phyloP scores from a whole-genome alignment of 2,113 vertebrate species.

The Salminus brasiliensis region DNA sequence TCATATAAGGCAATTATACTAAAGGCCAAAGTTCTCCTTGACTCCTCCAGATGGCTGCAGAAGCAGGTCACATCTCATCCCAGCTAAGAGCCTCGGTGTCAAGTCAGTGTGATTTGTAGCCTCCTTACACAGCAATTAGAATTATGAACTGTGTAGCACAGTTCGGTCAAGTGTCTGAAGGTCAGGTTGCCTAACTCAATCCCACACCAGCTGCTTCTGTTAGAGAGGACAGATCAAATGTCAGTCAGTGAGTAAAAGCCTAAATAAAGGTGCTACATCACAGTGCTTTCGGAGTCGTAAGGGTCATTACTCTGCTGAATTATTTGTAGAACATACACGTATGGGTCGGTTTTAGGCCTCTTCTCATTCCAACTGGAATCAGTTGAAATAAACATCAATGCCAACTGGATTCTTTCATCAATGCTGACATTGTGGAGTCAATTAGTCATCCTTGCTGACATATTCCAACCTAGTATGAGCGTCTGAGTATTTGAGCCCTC shows the following conservation, averaged over 20 bases:
- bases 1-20: neutral
- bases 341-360: neutral
- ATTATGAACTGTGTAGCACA: slow-evolving; percentile 33
- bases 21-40: slow-evolving; percentile 21
- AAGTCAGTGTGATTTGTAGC: slow-evolving; percentile 28
- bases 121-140: slow-evolving; percentile 17
- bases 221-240: slow-evolving; percentile 25
- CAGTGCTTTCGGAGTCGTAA: neutral
- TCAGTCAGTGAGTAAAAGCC: neutral
- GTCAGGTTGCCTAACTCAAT: slow-evolving; percentile 25
- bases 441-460: neutral
- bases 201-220: neutral
- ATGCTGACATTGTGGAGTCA: slow-evolving; percentile 6
- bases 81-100: slow-evolving; percentile 10
- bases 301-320: neutral
- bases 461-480: slow-evolving; percentile 12
- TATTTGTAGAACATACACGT: neutral
- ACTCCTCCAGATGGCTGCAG: slow-evolving; percentile 29
- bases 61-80: slow-evolving; percentile 23
- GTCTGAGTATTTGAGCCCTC: slow-evolving; percentile 15
- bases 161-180: slow-evolving; percentile 16
- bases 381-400: neutral
- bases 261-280: neutral
- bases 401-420: neutral
- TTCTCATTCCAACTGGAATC: neutral